Conservation (phyloP, 2,797 vertebrate genomes). For the Gadopsis marmoratus region DNA sequence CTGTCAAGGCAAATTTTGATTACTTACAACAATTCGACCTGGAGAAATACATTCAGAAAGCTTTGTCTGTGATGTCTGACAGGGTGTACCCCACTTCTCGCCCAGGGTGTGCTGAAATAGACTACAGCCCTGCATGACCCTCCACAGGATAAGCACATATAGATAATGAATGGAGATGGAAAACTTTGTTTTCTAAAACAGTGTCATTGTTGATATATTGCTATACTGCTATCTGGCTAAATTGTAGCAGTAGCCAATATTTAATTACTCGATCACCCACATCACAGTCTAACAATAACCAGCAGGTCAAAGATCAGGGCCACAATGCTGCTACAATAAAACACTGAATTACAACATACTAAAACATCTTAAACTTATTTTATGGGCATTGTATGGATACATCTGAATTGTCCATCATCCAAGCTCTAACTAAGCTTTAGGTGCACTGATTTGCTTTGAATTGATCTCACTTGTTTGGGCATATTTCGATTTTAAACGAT, state of each 20-base stretch:
- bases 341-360: neutral
- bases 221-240: neutral
- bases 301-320: conserved; percentile 9
- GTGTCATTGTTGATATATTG: neutral
- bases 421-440: neutral
- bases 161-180: neutral
- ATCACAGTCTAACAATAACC: neutral
- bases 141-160: too few species aligned
- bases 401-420: neutral
- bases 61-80: neutral
- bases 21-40: neutral
- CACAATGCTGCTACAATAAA: neutral
- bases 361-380: neutral
- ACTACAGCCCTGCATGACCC: neutral
- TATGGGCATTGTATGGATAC: neutral
- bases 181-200: neutral
- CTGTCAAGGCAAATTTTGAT: neutral
- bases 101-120: neutral
- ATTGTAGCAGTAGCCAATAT: neutral
- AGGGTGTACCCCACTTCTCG: too few species aligned
- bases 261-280: neutral
- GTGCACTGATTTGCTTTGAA: neutral
- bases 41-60: neutral
- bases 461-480: neutral
- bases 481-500: neutral